These are phyloP conservation scores for Melanotus villosus DNA, from an alignment of 2,888 invertebrate species.

Conservation along the genomic window DNA sequence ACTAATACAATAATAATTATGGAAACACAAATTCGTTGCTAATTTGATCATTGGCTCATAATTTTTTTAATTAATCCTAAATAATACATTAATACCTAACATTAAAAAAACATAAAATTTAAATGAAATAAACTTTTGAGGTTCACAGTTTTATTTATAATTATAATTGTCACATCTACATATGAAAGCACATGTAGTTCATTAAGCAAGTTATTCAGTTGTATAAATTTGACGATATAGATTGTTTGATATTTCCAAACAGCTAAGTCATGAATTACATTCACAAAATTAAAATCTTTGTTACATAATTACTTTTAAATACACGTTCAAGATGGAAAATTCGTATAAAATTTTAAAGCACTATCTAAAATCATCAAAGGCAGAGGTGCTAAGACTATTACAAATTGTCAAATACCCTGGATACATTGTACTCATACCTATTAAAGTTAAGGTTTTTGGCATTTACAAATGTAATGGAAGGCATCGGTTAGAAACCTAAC, in stretches of 20 bases:
- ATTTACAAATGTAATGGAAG: conserved; percentile 51
- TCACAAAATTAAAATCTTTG: not conserved
- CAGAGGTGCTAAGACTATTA: conserved; percentile 34
- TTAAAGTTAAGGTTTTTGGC: conserved; percentile 49
- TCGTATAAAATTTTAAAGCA: conserved; percentile 16
- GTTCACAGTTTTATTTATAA: too few relatives aligned
- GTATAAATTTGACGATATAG: too few relatives aligned
- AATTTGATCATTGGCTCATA: too few relatives aligned
- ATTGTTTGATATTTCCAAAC: not conserved
- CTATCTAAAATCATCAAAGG: conserved; percentile 26
- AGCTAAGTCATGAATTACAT: not conserved
- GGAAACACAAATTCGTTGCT: too few relatives aligned
- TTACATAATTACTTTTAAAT: not conserved
- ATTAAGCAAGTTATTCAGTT: too few relatives aligned
- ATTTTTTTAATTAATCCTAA: too few relatives aligned
- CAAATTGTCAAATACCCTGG: conserved; percentile 44
- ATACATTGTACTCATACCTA: conserved; percentile 40
- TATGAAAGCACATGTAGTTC: conserved; percentile 9
- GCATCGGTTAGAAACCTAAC: conserved; percentile 44
- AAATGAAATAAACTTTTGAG: too few relatives aligned
- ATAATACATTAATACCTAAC: too few relatives aligned
- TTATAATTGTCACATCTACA: not conserved
- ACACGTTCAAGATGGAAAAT: not conserved
- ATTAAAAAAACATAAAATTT: too few relatives aligned
- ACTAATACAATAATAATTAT: not conserved